Percentiles rank a stretch among this genome's conserved stretches.
Conservation (phyloP, 2,113 vertebrate species). For the Oxyruncus cristatus region DNA sequence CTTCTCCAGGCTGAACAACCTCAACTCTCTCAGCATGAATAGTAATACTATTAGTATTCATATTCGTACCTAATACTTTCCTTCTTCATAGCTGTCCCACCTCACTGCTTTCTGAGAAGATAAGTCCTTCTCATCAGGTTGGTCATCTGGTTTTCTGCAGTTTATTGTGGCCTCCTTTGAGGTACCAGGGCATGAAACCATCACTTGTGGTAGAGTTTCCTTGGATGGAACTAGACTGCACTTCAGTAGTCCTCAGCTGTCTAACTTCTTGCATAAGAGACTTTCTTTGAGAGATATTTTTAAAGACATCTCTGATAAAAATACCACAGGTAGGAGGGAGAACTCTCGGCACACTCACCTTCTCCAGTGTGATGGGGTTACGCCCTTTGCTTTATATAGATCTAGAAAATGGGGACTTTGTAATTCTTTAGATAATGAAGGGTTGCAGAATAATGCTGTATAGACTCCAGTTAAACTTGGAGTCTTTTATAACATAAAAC, state of each 20-base stretch:
- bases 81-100: neutral
- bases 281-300: constrained; percentile 38
- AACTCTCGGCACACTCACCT: constrained; percentile 10
- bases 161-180: neutral
- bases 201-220: neutral
- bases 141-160: neutral
- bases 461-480: neutral
- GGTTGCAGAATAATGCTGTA: neutral
- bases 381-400: constrained; percentile 35
- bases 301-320: constrained; percentile 37
- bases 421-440: neutral
- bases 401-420: neutral
- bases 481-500: neutral
- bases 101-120: neutral
- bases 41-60: neutral
- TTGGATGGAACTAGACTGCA: neutral
- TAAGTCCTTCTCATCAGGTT: neutral
- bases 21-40: neutral
- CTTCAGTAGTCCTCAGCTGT: neutral
- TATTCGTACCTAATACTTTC: neutral
- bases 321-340: constrained; percentile 44
- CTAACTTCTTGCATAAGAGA: constrained; percentile 33
- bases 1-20: neutral
- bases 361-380: neutral
- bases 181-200: neutral